Base-by-base conservation (phyloP, 2,888 invertebrate species). In the Xestia sexstrigata region DNA sequence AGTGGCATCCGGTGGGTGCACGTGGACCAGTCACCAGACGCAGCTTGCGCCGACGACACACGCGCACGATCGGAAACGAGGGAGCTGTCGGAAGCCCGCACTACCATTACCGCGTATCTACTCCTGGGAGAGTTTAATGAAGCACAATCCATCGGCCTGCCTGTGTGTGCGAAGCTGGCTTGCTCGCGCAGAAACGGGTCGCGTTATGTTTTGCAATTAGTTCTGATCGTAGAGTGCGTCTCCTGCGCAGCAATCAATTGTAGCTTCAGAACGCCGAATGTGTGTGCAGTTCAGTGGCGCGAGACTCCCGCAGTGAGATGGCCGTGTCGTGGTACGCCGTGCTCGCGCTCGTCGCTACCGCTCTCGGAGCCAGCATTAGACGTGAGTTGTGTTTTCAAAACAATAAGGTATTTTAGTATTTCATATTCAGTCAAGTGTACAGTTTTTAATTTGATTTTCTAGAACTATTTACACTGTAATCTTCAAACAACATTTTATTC, bases 281-380 rank as follows among this genome's bases (percentile, higher is more conserved):
- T 92, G 91, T 91, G 91, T 71, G 80, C 83, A 80, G 87, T 89
- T 92, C 92, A 96, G 96, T 96, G 95, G 95, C 93, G 92, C 92
- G 93, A 88, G 91, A 92, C 93, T 92, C 94, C 93, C 94, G 88
- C 91, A 85, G 86, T 72, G 88, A 85, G 92, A 96, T 96, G 96
- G 96, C 93, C 77, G 96, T 93, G 86, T 93, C 94, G 91, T 95
- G 93, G 94, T 93, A 93, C 89, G 94, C 94, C 17, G 93, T 95
- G 87, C 90, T 93, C 45, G 92, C 93, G 84, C 93, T 96, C 58
- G 94, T 94, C 74, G 94, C 94, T 72, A 94, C 95, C 58, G 95
- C 93, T 58, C 93, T 96, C 78, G 96, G 96, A 74, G 96, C 96
- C 76, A 94, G 96, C 23, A 95, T 96, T 83, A 91, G 94, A 90